These are phyloP conservation scores for Orchestes rusci DNA, from an alignment of 2,888 invertebrate species.

Conservation along the genomic window DNA sequence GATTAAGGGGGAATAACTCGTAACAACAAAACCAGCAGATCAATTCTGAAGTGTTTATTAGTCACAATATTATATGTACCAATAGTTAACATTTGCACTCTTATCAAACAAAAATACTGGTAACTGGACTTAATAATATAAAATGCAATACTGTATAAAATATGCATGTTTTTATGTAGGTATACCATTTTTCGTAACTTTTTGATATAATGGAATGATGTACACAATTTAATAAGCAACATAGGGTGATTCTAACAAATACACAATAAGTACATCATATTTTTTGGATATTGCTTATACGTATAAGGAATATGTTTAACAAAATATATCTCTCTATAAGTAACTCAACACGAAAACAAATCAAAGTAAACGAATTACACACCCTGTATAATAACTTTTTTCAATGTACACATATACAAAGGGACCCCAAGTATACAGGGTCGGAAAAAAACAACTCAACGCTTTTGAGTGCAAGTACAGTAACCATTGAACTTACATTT, in stretches of 20 bases:
- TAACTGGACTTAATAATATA: conserved; percentile 27
- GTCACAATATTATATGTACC: conserved; percentile 37
- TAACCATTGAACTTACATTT: conserved; percentile 35
- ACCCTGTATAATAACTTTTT: no score
- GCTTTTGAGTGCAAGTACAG: conserved; percentile 31
- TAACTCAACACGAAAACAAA: no score
- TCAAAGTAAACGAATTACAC: no score
- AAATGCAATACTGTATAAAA: conserved; percentile 31
- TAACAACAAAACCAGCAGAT: no score
- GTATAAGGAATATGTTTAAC: no score
- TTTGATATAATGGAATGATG: conserved; percentile 32
- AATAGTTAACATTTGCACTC: conserved; percentile 39
- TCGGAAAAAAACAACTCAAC: neutral
- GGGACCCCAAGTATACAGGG: no score
- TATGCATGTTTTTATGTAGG: conserved; percentile 22
- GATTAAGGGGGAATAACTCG: no score
- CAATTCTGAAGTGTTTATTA: conserved; percentile 38
- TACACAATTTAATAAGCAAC: conserved; percentile 7
- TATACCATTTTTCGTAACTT: conserved; percentile 18
- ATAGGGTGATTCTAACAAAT: conserved; percentile 1
- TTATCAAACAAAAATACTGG: conserved; percentile 27
- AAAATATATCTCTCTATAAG: no score
- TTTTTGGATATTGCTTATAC: neutral
- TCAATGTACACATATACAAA: no score
- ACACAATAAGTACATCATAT: neutral